Conservation (phyloP, 2,113 vertebrate genomes). For the Eulacestoma nigropectus region DNA sequence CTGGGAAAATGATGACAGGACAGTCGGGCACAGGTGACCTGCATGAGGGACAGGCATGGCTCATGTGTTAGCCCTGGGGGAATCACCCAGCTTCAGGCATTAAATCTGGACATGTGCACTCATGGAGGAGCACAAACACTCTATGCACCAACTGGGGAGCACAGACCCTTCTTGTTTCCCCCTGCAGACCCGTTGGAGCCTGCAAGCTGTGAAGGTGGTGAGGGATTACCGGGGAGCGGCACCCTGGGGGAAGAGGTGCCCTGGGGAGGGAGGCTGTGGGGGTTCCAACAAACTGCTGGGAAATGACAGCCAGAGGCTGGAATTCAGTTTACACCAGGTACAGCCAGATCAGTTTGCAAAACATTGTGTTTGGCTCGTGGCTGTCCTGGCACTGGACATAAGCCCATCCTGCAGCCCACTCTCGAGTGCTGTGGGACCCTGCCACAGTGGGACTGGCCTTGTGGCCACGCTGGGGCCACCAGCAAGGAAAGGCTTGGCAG, state of each 20-base stretch:
- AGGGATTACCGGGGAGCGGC: rapidly evolving
- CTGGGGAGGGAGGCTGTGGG: background rate
- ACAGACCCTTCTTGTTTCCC: background rate
- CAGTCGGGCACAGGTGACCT: rapidly evolving
- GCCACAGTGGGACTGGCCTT: background rate
- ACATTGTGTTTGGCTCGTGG: rapidly evolving
- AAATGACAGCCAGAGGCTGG: background rate
- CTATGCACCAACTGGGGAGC: rapidly evolving
- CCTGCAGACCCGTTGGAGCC: rapidly evolving
- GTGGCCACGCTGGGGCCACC: background rate
- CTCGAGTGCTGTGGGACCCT: rapidly evolving
- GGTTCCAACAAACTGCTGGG: background rate
- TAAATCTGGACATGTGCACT: rapidly evolving
- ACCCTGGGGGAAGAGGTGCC: rapidly evolving
- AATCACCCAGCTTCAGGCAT: background rate
- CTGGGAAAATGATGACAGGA: background rate
- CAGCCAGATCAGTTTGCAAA: background rate
- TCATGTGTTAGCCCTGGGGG: rapidly evolving
- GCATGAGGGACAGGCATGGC: rapidly evolving
- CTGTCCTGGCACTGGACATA: rapidly evolving
- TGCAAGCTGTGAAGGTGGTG: rapidly evolving
- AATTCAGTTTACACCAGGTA: background rate
- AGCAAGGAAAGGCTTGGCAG: rapidly evolving
- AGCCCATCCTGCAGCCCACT: background rate
- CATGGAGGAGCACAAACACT: rapidly evolving